Base-by-base conservation (phyloP, 2,797 vertebrate species). In the Microchirus variegatus region DNA sequence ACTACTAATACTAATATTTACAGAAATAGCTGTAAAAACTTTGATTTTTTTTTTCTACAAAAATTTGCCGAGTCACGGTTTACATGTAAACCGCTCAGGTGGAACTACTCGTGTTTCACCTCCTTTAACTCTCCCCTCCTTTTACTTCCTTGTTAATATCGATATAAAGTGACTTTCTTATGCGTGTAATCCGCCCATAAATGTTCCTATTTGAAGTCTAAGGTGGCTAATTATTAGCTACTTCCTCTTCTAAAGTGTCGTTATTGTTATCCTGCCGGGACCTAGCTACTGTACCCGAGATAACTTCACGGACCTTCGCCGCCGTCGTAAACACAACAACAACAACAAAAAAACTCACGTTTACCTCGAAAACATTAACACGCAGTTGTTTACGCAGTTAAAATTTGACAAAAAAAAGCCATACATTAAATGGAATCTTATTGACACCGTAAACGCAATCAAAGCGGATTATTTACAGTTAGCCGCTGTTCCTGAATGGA, bases 381-480 rank as follows among this genome's bases (percentile, higher is more conserved):
- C 12, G 13, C 13, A 5, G 15, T 22, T 22, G 5, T 22, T 22
- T 22, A 22, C 22, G 2, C 22, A 22, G 22, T 22, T 0, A 5
- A 0, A 5, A 22, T 22, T 22, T 22, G 3, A 22, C 3, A 22
- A 22, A 22, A 22, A 22, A 22, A 22, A 22, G 22, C 22, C 22
- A 22, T 22, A 15, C 31, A 31, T 8, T 31, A 63, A 74, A 17
- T 48, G 47, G 31, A 36, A 80, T 66, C 76, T 64, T n/a, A 52
- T 85, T 77, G 65, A 66, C 50, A 12, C 58, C 13, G 59, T 67
- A 61, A 82, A 83, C 70, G 71, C 51, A 70, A 66, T 80, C 77
- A 83, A 56, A 13, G 54, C 10, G 56, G 13, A 35, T 12, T 76
- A 81, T 80, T 79, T 72, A 66, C 47, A 73, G 69, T 61, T 37